Evolutionary conservation across 1,140 invertebrate species (phyloP).

Genomic region (Notospermus geniculatus): DNA sequence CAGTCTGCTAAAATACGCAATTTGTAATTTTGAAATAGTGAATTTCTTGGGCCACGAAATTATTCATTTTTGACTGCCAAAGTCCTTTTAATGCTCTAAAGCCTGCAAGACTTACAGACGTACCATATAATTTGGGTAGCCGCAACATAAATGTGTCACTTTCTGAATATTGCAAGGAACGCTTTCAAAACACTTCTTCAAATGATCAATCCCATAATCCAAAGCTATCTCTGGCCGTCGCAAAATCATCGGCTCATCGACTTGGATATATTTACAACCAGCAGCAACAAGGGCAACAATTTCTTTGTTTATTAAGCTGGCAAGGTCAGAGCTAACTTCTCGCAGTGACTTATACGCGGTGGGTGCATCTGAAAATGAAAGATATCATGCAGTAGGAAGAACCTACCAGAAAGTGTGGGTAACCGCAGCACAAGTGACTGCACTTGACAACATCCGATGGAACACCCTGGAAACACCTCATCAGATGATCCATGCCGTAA

Average conservation of each 20-base stretch:
- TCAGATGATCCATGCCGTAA: conserved; percentile 16
- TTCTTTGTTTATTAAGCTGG: conserved; percentile 1
- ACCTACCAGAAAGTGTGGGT: conserved; percentile 4
- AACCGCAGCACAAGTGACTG: conserved; percentile 14
- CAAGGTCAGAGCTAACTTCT: neutral
- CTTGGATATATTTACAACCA: conserved; percentile 12
- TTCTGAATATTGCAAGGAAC: too few species aligned
- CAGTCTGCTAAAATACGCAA: too few species aligned
- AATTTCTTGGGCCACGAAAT: too few species aligned
- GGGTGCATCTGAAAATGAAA: too few species aligned
- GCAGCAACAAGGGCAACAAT: conserved; percentile 1
- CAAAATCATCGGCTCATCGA: conserved; percentile 12
- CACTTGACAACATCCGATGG: neutral
- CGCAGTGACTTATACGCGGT: neutral
- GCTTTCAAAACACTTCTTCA: conserved; percentile 12
- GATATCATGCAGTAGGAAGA: neutral
- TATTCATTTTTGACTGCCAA: too few species aligned
- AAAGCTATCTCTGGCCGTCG: conserved; percentile 9
- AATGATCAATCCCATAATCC: conserved; percentile 15
- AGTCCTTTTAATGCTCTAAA: too few species aligned
- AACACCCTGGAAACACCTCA: conserved; percentile 12
- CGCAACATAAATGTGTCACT: too few species aligned
- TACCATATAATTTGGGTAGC: too few species aligned
- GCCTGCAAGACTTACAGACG: too few species aligned
- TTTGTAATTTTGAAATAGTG: too few species aligned